Evolutionary conservation across 2,797 vertebrate genomes (phyloP).

Genomic region (Rhinophrynus dorsalis): DNA sequence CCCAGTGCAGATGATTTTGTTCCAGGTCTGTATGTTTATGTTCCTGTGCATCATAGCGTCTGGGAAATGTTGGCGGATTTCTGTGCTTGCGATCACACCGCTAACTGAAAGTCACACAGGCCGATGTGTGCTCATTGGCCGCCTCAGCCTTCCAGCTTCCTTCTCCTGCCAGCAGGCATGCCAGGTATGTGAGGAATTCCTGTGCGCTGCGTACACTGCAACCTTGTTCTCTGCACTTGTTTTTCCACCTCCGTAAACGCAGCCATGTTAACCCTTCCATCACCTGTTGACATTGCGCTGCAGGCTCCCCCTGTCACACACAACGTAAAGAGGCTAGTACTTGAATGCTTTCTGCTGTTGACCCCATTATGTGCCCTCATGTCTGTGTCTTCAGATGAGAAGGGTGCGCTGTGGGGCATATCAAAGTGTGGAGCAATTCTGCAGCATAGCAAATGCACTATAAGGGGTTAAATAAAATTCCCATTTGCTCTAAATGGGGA

Average conservation of each 20-base stretch:
- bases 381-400: no score
- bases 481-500: no score
- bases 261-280: neutral
- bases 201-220: conserved; percentile 11
- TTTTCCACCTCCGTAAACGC: neutral
- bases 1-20: neutral
- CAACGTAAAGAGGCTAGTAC: no score
- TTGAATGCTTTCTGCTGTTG: no score
- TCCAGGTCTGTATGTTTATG: conserved; percentile 21
- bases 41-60: conserved; percentile 35
- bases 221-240: conserved; percentile 23
- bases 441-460: no score
- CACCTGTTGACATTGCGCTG: no score
- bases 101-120: conserved; percentile 7
- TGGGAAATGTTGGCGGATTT: conserved; percentile 17
- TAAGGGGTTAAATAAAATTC: no score
- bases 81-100: conserved; percentile 1
- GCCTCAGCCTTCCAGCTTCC: conserved; percentile 14
- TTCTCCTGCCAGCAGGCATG: conserved; percentile 29
- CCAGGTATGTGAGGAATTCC: conserved; percentile 29
- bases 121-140: conserved; percentile 3
- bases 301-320: no score
- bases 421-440: no score
- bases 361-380: no score
- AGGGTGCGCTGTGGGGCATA: no score